These are phyloP conservation scores for Caenorhabditis sinica DNA, from an alignment of 2,888 invertebrate genomes.

Conservation along the genomic window DNA sequence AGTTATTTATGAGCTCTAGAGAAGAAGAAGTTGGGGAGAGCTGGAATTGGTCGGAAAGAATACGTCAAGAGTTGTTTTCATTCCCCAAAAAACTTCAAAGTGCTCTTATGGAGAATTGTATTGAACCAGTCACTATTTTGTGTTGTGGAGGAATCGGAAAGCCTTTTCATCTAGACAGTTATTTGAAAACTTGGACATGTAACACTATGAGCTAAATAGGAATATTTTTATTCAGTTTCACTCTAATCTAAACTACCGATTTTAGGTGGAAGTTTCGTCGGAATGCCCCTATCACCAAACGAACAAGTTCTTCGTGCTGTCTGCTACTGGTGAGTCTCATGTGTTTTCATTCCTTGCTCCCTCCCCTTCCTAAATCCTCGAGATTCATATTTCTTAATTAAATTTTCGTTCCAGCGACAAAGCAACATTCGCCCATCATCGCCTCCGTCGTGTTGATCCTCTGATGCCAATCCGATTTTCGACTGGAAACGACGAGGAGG, in stretches of 20 bases:
- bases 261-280: conserved; percentile 63
- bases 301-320: conserved; percentile 67
- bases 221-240: not conserved
- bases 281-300: conserved; percentile 65
- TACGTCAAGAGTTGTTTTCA: not conserved
- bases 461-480: conserved; percentile 66
- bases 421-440: conserved; percentile 62
- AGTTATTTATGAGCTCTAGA: conserved; percentile 16
- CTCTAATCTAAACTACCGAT: not conserved
- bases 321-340: conserved; percentile 59
- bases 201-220: too few relatives aligned
- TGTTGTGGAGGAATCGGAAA: too few relatives aligned
- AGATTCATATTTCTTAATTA: conserved; percentile 26
- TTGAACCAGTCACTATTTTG: not conserved
- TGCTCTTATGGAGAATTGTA: not conserved
- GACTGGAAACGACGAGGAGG: conserved; percentile 30
- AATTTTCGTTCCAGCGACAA: conserved; percentile 57
- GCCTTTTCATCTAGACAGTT: too few relatives aligned
- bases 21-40: not conserved
- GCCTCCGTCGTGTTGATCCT: conserved; percentile 64
- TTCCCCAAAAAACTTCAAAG: conserved; percentile 2
- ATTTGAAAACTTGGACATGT: too few relatives aligned
- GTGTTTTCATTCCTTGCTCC: not conserved
- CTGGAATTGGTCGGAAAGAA: conserved; percentile 7
- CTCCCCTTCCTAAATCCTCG: not conserved